Base-by-base conservation (phyloP, 2,888 invertebrate genomes). In the Diaprepes abbreviatus region DNA sequence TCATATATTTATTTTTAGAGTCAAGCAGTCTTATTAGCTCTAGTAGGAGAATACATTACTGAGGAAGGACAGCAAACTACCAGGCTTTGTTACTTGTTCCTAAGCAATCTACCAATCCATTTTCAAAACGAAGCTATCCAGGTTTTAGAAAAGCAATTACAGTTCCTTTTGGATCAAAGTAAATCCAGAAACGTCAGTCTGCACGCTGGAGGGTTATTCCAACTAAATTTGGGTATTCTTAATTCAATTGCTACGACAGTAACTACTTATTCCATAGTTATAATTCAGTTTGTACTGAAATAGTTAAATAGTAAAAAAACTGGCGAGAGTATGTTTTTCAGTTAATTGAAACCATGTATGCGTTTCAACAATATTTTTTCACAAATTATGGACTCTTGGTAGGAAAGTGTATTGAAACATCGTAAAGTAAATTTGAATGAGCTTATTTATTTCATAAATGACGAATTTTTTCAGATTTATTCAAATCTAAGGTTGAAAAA, bases 151-250 rank as follows among this genome's bases (percentile, higher is more conserved):
- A 40, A 66, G 16, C 31, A 70, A 28, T 21, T 70, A 24, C 21
- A 17, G 7, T 24, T 21, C 5, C 38, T 69, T 16, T 24, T 62
- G 9, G n/a, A n/a, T n/a, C n/a, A n/a, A n/a, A n/a, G n/a, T n/a
- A n/a, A n/a, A n/a, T n/a, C n/a, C n/a, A n/a, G 35, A 58, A 19
- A 52, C 28, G 21, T 57, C 1, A 16, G 21, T 9, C 10, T 67
- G 21, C 28, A 36, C 14, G 71, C 66, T n/a, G 71, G 67, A 2
- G 67, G 71, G 2, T 71, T 67, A 28, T 67, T 67, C 24, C n/a
- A 19, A 16, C 21, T 71, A 3, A 64, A 67, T 45, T 54, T 54
- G 45, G 43, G 52, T 9, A 58, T 71, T 28, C 24, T 71, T 50
- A 67, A 67, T 1, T 57, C 54, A 9, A 67, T 71, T 35, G 52